A percentile compares a stretch with the other conserved stretches of the same genome.
These are phyloP conservation scores for Laticauda colubrina DNA, from an alignment of 2,113 vertebrate species.

Conservation along the genomic window DNA sequence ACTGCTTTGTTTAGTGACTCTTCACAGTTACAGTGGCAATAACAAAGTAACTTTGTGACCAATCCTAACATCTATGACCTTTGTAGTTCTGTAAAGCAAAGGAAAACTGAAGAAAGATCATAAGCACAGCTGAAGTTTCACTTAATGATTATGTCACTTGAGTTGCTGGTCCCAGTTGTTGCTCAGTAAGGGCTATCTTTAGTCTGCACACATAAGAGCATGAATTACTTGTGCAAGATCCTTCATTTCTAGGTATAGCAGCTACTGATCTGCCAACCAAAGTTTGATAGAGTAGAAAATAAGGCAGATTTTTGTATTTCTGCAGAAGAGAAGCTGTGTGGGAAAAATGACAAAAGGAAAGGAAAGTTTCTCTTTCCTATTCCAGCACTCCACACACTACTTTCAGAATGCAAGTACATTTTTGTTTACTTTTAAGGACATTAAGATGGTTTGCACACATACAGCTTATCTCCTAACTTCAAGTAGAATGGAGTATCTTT, in stretches of 20 bases:
- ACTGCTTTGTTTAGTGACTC: not conserved
- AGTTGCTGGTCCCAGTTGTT: not conserved
- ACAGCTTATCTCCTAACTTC: not conserved
- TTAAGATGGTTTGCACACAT: not conserved
- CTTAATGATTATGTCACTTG: not conserved
- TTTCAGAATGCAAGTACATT: not conserved
- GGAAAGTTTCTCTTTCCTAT: not conserved
- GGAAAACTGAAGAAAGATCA: not conserved
- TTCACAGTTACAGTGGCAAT: not conserved
- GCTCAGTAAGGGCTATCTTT: not conserved
- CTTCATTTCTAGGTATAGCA: not conserved
- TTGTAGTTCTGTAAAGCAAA: not conserved
- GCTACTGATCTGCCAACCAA: not conserved
- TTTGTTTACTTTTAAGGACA: not conserved
- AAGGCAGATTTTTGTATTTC: not conserved
- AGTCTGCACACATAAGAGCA: not conserved
- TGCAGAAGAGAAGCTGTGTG: not conserved
- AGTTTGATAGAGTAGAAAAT: not conserved
- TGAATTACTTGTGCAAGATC: not conserved
- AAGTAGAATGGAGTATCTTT: fast-evolving
- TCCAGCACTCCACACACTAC: not conserved
- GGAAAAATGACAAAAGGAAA: not conserved
- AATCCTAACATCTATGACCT: not conserved
- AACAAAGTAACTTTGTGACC: not conserved
- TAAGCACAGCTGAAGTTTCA: not conserved